A percentile compares a stretch with the other conserved stretches of the same genome.
These are phyloP conservation scores for Belgica antarctica DNA, from an alignment of 2,888 invertebrate species.

Conservation along the genomic window DNA sequence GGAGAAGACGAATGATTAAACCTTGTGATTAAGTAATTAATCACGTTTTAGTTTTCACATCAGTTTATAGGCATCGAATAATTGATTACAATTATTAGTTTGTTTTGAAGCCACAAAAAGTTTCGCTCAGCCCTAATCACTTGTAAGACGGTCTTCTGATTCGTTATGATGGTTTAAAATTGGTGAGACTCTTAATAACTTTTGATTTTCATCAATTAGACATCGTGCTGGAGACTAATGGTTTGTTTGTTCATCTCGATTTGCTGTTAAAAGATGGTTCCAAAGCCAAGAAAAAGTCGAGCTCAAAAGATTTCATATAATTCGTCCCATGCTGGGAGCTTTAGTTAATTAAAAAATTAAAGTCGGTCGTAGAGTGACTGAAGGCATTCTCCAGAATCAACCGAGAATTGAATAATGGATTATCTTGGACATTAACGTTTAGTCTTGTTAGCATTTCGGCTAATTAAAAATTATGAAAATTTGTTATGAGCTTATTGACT, in stretches of 20 bases:
- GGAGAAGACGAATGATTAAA: conserved; percentile 3
- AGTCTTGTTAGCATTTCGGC: conserved; percentile 38
- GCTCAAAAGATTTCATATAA: too few relatives aligned
- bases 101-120: background rate
- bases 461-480: conserved; percentile 30
- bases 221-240: background rate
- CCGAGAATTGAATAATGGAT: conserved; percentile 36
- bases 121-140: background rate
- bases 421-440: conserved; percentile 40
- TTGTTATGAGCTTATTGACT: conserved; percentile 31
- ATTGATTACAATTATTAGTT: conserved; percentile 39
- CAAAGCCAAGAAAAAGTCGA: background rate
- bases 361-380: background rate
- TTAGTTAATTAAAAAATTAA: conserved; percentile 19
- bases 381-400: background rate
- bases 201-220: conserved; percentile 35
- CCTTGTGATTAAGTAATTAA: conserved; percentile 41
- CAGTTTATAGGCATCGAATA: conserved; percentile 26
- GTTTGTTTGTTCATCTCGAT: background rate
- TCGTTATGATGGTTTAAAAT: conserved; percentile 29
- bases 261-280: background rate
- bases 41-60: too few relatives aligned
- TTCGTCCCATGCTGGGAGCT: conserved; percentile 24
- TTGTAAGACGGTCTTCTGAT: background rate
- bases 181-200: conserved; percentile 29